Evolutionary conservation across 37 sponge, comb jelly and placozoan species (phyloP), one percentile per base, ranked within the genome.

Genomic region (Ephydatia muelleri): DNA sequence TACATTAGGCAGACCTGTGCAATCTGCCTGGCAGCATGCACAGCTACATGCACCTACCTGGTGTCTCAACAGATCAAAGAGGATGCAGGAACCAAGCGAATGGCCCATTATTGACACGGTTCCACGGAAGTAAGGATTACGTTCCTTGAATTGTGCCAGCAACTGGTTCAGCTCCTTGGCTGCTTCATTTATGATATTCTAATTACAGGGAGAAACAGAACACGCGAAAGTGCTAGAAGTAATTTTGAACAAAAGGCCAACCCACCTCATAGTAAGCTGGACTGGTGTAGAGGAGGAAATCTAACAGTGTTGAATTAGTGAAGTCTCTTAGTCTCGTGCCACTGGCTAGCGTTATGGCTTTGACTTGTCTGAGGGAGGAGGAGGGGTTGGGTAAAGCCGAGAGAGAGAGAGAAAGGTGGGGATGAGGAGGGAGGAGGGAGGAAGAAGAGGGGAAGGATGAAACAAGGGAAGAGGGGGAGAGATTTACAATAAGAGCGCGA

Each of bases 231-330:
- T n/a, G n/a, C n/a, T n/a, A n/a, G 22, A 35, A 27, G 83, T 1
- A 64, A n/a, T n/a, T n/a, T n/a, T n/a, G n/a, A n/a, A 13, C 25
- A 32, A 28, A 76, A 28, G 1, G 47, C 29, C 25, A 30, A 29
- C 47, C 3, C 21, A 86, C 87, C 85, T 93, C 87, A 76, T 90
- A 93, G 84, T 95, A 97, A 31, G 95, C 75, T 0, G 99, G 99
- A 65, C 99, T 99, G 43, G 96, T 95, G 83, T 95, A 99, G 91
- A 93, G 97, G 35, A 99, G 82, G 21, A 99, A 86, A 80, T 99
- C 99, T 25, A 97, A 68, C 22, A 97, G 91, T 26, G 92, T 90
- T 35, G 78, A 72, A 84, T 95, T 99, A 25, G 91, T 91, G 87
- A 95, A 99, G 84, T 95, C 93, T 69, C 99, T 88, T 14, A 99